These are phyloP conservation scores for Channa striata DNA, from an alignment of 2,797 vertebrate genomes.

Conservation along the genomic window DNA sequence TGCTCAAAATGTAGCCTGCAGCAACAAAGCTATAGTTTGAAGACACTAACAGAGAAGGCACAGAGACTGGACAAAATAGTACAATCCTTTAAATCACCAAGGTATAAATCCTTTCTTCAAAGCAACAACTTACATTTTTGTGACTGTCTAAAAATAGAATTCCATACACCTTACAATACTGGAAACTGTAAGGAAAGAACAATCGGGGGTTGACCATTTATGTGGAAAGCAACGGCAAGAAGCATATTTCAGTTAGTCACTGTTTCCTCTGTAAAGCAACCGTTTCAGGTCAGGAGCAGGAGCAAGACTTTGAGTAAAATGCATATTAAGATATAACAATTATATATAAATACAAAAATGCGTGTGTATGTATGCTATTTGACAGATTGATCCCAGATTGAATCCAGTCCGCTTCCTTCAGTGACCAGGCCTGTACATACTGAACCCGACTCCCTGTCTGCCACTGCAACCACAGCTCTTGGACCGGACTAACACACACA, in stretches of 20 bases:
- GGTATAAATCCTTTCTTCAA: slow-evolving; percentile 19
- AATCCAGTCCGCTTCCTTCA: slow-evolving; percentile 44
- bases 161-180: neutral
- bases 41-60: neutral
- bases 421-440: slow-evolving; percentile 36
- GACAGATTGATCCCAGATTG: slow-evolving; percentile 37
- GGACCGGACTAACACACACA: slow-evolving; percentile 46
- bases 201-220: slow-evolving; percentile 17
- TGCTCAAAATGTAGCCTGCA: slow-evolving; percentile 68
- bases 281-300: slow-evolving; percentile 46
- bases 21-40: slow-evolving; percentile 58
- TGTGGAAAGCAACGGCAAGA: slow-evolving; percentile 21
- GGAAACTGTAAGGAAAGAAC: slow-evolving; percentile 26
- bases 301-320: slow-evolving; percentile 22
- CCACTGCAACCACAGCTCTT: slow-evolving; percentile 69
- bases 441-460: slow-evolving; percentile 64
- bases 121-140: slow-evolving; percentile 13
- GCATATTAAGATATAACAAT: slow-evolving; percentile 18
- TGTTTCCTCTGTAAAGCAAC: slow-evolving; percentile 43
- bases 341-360: slow-evolving; percentile 17
- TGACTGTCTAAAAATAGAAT: slow-evolving; percentile 28
- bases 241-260: slow-evolving; percentile 49
- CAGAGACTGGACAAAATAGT: slow-evolving; percentile 1
- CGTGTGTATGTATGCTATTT: slow-evolving; percentile 14
- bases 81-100: slow-evolving; percentile 31